phyloP scores from a whole-genome alignment of 2,797 vertebrate species.

The Scyliorhinus canicula region DNA sequence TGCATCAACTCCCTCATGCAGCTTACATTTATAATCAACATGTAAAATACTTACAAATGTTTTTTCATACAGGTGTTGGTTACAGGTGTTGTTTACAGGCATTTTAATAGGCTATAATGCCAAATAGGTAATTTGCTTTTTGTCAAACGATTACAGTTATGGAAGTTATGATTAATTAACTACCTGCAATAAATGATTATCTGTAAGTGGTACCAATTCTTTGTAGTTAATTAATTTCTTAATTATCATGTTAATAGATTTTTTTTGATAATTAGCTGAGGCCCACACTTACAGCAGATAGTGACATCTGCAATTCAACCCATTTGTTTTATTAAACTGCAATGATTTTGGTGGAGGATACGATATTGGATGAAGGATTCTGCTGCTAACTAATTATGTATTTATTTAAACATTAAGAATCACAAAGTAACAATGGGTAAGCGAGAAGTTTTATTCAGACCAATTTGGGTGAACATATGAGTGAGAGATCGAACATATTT shows the following conservation, averaged over 20 bases:
- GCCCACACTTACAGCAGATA: background rate
- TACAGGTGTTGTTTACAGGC: background rate
- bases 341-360: background rate
- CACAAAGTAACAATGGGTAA: background rate
- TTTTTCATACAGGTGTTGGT: background rate
- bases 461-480: background rate
- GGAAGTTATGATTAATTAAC: constrained; percentile 30
- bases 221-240: constrained; percentile 22
- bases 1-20: background rate
- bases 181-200: background rate
- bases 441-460: background rate
- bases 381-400: background rate
- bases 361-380: background rate
- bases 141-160: constrained; percentile 15
- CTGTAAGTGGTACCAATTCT: background rate
- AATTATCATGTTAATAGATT: background rate
- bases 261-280: background rate
- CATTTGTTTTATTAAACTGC: background rate
- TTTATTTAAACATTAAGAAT: constrained; percentile 1
- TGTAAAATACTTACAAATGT: background rate
- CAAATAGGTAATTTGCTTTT: background rate
- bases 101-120: background rate
- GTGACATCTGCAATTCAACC: background rate
- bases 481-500: background rate
- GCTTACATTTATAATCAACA: background rate